phyloP scores from a whole-genome alignment of 2,113 vertebrate species.

The Trematocara macrostoma region DNA sequence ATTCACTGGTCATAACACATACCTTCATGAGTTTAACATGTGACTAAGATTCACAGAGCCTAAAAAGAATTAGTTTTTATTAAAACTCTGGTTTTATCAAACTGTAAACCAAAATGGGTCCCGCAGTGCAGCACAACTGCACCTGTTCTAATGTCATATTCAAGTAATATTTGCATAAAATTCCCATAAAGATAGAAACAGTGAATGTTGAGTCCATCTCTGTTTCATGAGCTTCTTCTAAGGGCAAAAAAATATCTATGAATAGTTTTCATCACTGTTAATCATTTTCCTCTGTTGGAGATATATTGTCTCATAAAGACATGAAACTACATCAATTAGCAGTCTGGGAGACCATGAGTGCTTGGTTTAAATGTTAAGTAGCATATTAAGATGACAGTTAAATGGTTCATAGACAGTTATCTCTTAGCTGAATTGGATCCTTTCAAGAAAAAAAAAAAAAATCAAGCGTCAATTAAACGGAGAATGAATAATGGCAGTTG shows the following conservation, averaged over 20 bases:
- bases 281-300: constrained; percentile 86
- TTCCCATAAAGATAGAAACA: constrained; percentile 7
- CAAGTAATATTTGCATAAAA: constrained; percentile 50
- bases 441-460: constrained; percentile 53
- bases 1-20: constrained; percentile 77
- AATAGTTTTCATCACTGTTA: constrained; percentile 85
- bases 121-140: background rate
- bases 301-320: constrained; percentile 93
- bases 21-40: constrained; percentile 79
- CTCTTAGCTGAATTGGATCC: constrained; percentile 64
- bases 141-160: constrained; percentile 19
- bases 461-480: constrained; percentile 65
- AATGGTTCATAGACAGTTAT: constrained; percentile 85
- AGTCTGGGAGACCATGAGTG: constrained; percentile 80
- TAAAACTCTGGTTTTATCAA: constrained; percentile 67
- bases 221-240: constrained; percentile 25
- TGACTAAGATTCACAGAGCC: constrained; percentile 84
- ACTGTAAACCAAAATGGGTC: constrained; percentile 12
- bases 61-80: constrained; percentile 79
- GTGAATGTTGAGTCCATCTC: background rate
- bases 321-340: constrained; percentile 84
- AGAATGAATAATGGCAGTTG: constrained; percentile 69
- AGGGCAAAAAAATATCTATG: constrained; percentile 31
- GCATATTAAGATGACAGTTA: constrained; percentile 92
- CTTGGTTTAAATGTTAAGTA: constrained; percentile 92